Evolutionary conservation across 2,113 vertebrate species (phyloP).

Genomic region (Actenoides lindsayi): DNA sequence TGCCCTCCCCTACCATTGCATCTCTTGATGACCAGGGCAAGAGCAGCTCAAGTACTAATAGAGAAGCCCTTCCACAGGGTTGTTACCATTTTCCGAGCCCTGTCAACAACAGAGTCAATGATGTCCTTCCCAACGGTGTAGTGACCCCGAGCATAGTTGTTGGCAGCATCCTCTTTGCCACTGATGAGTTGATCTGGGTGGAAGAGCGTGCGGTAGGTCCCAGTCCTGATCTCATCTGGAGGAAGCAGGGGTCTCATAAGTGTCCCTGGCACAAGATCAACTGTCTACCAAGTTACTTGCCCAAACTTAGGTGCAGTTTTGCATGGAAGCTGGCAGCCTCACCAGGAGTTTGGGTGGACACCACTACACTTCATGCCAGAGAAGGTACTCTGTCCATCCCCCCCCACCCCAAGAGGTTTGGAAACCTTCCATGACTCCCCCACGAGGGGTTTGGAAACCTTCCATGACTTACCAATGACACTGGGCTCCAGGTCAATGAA

Average conservation of each 20-base stretch:
- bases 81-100: slow-evolving; percentile 47
- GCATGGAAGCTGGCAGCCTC: neutral
- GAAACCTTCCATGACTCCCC: neutral
- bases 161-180: slow-evolving; percentile 69
- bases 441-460: neutral
- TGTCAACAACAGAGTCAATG: slow-evolving; percentile 22
- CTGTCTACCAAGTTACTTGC: neutral
- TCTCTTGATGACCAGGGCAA: neutral
- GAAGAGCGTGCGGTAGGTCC: slow-evolving; percentile 75
- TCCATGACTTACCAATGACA: slow-evolving; percentile 55
- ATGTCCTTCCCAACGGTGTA: slow-evolving; percentile 63
- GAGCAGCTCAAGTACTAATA: fast-evolving
- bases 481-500: slow-evolving; percentile 77
- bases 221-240: slow-evolving; percentile 78
- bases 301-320: neutral
- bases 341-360: neutral
- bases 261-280: neutral
- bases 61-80: neutral
- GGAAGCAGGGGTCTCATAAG: neutral
- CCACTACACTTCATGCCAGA: neutral
- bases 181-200: slow-evolving; percentile 68
- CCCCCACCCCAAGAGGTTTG: fast-evolving
- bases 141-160: slow-evolving; percentile 60
- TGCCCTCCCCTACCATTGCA: too few relatives aligned
- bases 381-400: neutral